phyloP scores from a whole-genome alignment of 2,113 vertebrate genomes.

The Pseudolaguvia tuberculata region DNA sequence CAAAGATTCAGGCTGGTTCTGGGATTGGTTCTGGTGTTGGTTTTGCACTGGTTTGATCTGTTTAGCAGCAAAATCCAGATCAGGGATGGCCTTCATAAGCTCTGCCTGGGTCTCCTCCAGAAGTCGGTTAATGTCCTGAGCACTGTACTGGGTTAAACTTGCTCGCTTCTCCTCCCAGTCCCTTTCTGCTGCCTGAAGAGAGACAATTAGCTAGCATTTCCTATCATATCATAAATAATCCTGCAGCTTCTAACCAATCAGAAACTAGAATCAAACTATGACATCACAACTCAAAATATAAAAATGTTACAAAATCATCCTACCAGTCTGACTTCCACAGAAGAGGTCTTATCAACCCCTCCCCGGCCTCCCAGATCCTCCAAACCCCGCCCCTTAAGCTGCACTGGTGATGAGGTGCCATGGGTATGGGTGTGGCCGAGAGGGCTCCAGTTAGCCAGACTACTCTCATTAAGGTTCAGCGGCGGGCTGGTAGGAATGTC shows the following conservation, averaged over 20 bases:
- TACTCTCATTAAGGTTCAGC: slow-evolving; percentile 78
- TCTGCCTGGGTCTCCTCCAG: slow-evolving; percentile 96
- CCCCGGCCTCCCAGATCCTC: slow-evolving; percentile 78
- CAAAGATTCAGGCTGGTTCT: slow-evolving; percentile 42
- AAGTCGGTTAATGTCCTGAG: slow-evolving; percentile 95
- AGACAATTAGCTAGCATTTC: not conserved
- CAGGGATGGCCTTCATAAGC: slow-evolving; percentile 97
- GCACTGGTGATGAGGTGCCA: slow-evolving; percentile 52
- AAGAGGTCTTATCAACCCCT: slow-evolving; percentile 80
- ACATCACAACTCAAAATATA: not conserved
- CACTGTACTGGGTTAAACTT: slow-evolving; percentile 90
- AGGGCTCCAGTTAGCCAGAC: slow-evolving; percentile 68
- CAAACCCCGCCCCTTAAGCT: slow-evolving; percentile 75
- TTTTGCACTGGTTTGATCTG: slow-evolving; percentile 68
- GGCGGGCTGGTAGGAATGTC: slow-evolving; percentile 83
- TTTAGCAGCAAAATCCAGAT: slow-evolving; percentile 93
- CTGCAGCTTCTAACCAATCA: not conserved
- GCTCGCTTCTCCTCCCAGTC: slow-evolving; percentile 98
- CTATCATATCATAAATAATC: not conserved
- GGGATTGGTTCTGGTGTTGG: slow-evolving; percentile 35
- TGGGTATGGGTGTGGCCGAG: slow-evolving; percentile 59
- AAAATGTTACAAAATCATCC: slow-evolving; percentile 3
- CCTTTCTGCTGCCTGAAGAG: slow-evolving; percentile 82
- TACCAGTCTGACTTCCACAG: slow-evolving; percentile 83
- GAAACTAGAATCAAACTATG: not conserved